Conservation (phyloP, 2,113 vertebrate species). For the Eolophus roseicapilla region DNA sequence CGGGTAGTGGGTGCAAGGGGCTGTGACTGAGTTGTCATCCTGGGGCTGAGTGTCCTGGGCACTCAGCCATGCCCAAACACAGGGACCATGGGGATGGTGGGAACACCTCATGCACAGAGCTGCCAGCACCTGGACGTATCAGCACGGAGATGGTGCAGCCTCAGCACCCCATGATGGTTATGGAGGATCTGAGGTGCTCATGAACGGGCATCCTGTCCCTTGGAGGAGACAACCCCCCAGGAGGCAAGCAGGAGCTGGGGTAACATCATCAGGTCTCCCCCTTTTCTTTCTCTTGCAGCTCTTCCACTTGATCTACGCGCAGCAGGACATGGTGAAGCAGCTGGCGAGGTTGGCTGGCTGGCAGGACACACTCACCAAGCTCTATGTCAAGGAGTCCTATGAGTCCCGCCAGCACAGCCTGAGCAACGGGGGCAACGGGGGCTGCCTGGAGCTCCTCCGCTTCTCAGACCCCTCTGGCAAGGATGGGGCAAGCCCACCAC, state of each 20-base stretch:
- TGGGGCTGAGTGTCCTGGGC: rapidly evolving
- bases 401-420: slow-evolving; percentile 70
- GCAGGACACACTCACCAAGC: slow-evolving; percentile 93
- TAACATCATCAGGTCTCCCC: background rate
- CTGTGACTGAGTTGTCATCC: background rate
- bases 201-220: background rate
- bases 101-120: too few species aligned
- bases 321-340: slow-evolving; percentile 86
- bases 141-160: background rate
- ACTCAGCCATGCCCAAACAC: rapidly evolving
- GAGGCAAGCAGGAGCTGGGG: background rate
- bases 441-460: background rate
- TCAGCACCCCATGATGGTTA: rapidly evolving
- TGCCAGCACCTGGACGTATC: rapidly evolving
- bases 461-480: background rate
- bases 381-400: slow-evolving; percentile 90
- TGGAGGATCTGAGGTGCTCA: background rate
- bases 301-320: slow-evolving; percentile 89
- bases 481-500: background rate
- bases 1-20: rapidly evolving
- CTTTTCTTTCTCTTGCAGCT: slow-evolving; percentile 71
- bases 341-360: slow-evolving; percentile 86
- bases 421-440: slow-evolving; percentile 2
- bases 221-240: too few species aligned
- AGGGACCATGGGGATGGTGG: rapidly evolving